Conservation (phyloP, 2,113 vertebrate genomes). For the Electrona antarctica region DNA sequence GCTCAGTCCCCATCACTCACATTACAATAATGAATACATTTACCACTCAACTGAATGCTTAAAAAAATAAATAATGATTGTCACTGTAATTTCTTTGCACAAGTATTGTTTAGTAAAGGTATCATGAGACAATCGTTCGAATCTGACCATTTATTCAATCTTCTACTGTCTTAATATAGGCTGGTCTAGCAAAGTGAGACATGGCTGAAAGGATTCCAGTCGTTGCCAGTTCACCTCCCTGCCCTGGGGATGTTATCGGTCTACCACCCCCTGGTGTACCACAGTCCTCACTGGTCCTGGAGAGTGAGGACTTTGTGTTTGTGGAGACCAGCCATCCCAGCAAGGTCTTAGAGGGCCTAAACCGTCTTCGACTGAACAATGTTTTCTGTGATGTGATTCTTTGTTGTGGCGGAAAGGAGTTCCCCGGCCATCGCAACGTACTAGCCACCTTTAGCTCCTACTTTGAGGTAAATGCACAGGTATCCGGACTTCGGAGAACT, state of each 20-base stretch:
- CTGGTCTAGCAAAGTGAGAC: slow-evolving; percentile 19
- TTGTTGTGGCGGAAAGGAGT: slow-evolving; percentile 66
- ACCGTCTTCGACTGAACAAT: slow-evolving; percentile 59
- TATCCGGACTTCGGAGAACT: no score
- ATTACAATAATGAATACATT: no score
- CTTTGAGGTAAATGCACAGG: slow-evolving; percentile 49
- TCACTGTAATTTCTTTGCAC: no score
- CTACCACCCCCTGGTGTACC: slow-evolving; percentile 19
- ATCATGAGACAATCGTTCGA: no score
- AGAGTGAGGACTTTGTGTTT: slow-evolving; percentile 64
- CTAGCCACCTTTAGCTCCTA: slow-evolving; percentile 22
- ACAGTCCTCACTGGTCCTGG: slow-evolving; percentile 17
- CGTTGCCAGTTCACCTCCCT: slow-evolving; percentile 18
- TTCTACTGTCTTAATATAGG: background rate
- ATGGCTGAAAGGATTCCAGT: slow-evolving; percentile 37
- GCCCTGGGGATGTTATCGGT: slow-evolving; percentile 1
- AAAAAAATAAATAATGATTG: no score
- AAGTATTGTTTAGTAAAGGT: no score
- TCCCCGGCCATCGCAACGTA: slow-evolving; percentile 66
- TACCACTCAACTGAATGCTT: no score
- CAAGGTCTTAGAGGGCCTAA: slow-evolving; percentile 63
- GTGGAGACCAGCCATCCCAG: slow-evolving; percentile 54
- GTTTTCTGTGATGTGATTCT: slow-evolving; percentile 68
- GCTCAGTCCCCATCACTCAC: no score
- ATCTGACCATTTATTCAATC: no score